Evolutionary conservation across 2,797 vertebrate genomes (phyloP).

Genomic region (Sebastes oblongus): DNA sequence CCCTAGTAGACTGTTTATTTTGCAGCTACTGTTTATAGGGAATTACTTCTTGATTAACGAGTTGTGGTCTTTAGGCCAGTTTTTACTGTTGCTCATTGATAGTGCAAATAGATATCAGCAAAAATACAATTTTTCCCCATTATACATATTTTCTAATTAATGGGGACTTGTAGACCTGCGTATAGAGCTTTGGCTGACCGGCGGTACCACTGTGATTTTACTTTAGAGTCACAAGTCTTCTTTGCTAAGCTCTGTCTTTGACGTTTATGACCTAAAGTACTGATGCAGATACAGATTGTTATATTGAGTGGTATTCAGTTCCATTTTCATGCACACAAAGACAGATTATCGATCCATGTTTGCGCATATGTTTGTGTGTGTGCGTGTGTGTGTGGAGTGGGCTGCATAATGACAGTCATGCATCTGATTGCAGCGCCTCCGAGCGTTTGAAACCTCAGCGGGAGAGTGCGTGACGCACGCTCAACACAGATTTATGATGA

Average conservation of each 20-base stretch:
- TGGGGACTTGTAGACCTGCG: not conserved
- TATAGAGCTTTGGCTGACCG: not conserved
- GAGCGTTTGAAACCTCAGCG: conserved; percentile 24
- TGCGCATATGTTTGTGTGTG: not conserved
- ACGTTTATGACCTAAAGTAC: not conserved
- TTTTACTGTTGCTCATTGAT: not conserved
- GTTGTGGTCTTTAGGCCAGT: not conserved
- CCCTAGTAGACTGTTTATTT: not conserved
- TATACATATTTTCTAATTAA: not conserved
- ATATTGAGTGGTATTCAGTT: not conserved
- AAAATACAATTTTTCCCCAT: no score
- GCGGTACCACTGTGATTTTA: not conserved
- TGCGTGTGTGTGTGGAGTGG: not conserved
- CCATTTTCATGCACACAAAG: conserved; percentile 7
- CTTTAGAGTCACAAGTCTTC: not conserved
- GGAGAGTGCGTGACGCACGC: conserved; percentile 26
- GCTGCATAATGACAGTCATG: conserved; percentile 27
- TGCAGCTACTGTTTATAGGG: not conserved
- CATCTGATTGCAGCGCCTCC: conserved; percentile 35
- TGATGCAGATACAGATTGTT: conserved; percentile 5
- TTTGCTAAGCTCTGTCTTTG: not conserved
- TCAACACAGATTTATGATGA: conserved; percentile 35
- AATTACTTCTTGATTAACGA: not conserved
- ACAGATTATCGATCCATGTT: conserved; percentile 20
- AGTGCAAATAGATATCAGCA: not conserved